phyloP scores from a whole-genome alignment of 2,888 invertebrate species.

The Napeogenes inachia region DNA sequence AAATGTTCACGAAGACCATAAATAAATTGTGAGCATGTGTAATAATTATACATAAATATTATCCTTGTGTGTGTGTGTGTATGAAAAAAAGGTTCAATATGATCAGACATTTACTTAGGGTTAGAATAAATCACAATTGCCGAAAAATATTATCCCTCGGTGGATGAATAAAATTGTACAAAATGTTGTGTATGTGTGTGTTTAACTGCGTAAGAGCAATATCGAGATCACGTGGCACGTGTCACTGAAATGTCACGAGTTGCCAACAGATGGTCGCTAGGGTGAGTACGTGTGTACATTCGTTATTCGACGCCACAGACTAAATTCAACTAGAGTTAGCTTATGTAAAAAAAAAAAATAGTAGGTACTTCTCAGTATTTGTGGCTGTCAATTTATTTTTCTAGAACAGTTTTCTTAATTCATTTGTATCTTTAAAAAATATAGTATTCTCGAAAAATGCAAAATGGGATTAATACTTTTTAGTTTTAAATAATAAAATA shows the following conservation, averaged over 20 bases:
- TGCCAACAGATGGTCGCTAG: slow-evolving; percentile 42
- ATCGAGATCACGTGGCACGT: slow-evolving; percentile 26
- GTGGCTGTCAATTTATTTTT: background rate
- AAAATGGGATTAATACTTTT: background rate
- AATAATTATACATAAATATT: too few relatives aligned
- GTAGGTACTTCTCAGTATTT: too few relatives aligned
- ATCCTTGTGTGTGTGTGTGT: too few relatives aligned
- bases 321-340: slow-evolving; percentile 2
- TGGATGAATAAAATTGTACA: background rate
- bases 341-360: background rate
- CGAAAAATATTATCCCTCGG: too few relatives aligned
- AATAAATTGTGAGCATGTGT: too few relatives aligned
- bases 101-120: too few relatives aligned
- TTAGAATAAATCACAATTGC: too few relatives aligned
- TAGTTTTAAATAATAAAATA: background rate
- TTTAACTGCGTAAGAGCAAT: slow-evolving; percentile 14
- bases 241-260: slow-evolving; percentile 39
- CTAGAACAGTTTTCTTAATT: background rate
- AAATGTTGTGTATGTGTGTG: background rate
- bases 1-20: too few relatives aligned
- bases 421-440: background rate
- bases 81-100: too few relatives aligned
- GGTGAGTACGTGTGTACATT: slow-evolving; percentile 26
- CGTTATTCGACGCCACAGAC: slow-evolving; percentile 20
- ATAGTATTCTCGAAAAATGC: too few relatives aligned